A percentile compares a stretch with the other conserved stretches of the same genome.
Conservation (phyloP, 2,888 invertebrate genomes). For the Nymphalis urticae region DNA sequence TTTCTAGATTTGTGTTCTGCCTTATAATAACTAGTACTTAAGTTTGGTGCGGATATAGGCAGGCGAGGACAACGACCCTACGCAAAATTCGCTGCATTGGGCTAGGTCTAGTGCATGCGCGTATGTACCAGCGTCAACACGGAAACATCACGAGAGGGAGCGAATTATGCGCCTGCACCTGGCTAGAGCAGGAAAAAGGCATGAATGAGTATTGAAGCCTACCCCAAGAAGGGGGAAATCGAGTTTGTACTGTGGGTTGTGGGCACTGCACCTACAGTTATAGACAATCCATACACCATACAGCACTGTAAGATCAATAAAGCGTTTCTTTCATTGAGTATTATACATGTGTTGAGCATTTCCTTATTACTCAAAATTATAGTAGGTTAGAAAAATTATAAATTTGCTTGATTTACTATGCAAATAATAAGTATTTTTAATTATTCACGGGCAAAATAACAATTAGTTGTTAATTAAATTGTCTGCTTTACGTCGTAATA, state of each 20-base stretch:
- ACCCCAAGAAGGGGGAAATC: conserved; percentile 79
- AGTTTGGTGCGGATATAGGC: conserved; percentile 44
- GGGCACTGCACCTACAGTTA: conserved; percentile 70
- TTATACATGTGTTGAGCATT: conserved; percentile 7
- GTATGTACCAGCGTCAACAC: conserved; percentile 73
- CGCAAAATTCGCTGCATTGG: conserved; percentile 83
- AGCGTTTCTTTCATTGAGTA: conserved; percentile 44
- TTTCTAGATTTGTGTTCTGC: conserved; percentile 23
- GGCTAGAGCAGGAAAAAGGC: conserved; percentile 73
- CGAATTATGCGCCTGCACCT: conserved; percentile 59
- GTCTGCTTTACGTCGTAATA: no score
- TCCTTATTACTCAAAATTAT: not conserved
- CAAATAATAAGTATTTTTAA: no score
- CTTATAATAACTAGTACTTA: conserved; percentile 39
- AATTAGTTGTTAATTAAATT: no score
- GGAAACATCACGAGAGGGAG: conserved; percentile 69
- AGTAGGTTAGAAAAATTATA: not conserved
- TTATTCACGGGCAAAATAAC: no score
- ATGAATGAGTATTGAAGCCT: conserved; percentile 81
- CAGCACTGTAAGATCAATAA: conserved; percentile 67
- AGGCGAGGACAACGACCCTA: conserved; percentile 77
- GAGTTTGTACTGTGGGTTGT: conserved; percentile 72
- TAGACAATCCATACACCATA: conserved; percentile 61
- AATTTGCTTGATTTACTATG: no score
- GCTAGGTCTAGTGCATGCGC: conserved; percentile 80